These are phyloP conservation scores for Chinchilla lanigera DNA, from an alignment of 2,113 vertebrate genomes.

Conservation along the genomic window DNA sequence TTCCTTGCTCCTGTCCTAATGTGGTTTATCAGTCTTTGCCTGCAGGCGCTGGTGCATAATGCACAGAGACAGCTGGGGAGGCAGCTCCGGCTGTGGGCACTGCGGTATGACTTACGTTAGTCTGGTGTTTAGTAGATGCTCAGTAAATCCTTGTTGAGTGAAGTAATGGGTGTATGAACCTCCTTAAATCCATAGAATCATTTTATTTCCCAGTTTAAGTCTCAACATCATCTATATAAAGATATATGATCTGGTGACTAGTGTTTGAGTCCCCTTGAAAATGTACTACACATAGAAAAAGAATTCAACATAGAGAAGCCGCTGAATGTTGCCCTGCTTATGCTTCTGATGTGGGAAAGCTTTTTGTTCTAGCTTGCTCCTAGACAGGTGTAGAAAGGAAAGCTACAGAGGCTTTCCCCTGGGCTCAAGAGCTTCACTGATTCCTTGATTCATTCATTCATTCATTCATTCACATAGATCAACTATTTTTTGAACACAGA, in stretches of 20 bases:
- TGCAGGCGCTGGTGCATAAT: not conserved
- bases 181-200: not conserved
- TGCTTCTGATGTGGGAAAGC: not conserved
- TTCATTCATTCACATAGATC: not conserved
- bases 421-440: not conserved
- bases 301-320: not conserved
- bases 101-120: not conserved
- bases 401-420: not conserved
- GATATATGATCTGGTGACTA: not conserved
- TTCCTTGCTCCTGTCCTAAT: not conserved
- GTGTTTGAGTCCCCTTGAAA: not conserved
- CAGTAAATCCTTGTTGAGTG: slow-evolving; percentile 3
- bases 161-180: not conserved
- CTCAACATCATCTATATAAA: not conserved
- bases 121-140: not conserved
- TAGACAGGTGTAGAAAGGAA: not conserved
- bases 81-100: not conserved
- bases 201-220: not conserved
- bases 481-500: not conserved
- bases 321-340: not conserved
- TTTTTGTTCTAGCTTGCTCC: not conserved
- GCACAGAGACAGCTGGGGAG: not conserved
- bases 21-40: not conserved
- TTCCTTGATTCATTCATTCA: not conserved
- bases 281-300: not conserved